Evolutionary conservation across 2,797 vertebrate species (phyloP), one percentile per base, ranked within the genome.

Genomic region (Lepilemur ruficaudatus): DNA sequence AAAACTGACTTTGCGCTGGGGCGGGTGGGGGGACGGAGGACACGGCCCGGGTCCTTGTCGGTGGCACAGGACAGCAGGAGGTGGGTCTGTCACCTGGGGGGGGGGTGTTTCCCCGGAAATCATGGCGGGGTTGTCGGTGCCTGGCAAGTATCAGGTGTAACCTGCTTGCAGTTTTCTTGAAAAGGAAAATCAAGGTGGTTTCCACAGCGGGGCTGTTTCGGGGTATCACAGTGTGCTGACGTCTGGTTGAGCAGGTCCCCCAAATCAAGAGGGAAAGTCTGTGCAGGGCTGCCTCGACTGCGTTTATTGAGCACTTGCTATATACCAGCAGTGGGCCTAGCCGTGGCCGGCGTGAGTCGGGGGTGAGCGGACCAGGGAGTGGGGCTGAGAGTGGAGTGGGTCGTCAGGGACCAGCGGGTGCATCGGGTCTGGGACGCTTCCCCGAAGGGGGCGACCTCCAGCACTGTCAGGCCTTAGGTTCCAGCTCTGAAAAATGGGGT

Each of bases 1-100:
- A 98, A 98, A 99, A 98, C 98, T 99, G 98, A 98, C 98, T 99
- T 98, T 98, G 97, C 94, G 93, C 95, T 63, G 96, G n/a, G 61
- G 67, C 57, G 61, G 22, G 22, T 41, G 52, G 55, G 52, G 28
- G 35, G 55, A 43, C 57, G 63, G 41, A n/a, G 75, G 86, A 65
- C 69, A 79, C 52, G 95, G 96, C 93, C 95, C 86, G 86, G 95
- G 94, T 95, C 97, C 97, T 81, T 96, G 88, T 98, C 97, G 98
- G 98, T 98, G 93, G 98, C 97, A 97, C 81, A 7, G 93, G 97
- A 98, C 98, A 97, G 82, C 0, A 28, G 0, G 46, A 73, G 90
- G 97, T 28, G 28, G 12, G 43, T 92, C 35, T 84, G 43, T 65
- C 93, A 48, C 96, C 86, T 95, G 4, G 14, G 30, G 28, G 67